phyloP scores from a whole-genome alignment of 2,113 vertebrate species.

The Furnarius figulus region DNA sequence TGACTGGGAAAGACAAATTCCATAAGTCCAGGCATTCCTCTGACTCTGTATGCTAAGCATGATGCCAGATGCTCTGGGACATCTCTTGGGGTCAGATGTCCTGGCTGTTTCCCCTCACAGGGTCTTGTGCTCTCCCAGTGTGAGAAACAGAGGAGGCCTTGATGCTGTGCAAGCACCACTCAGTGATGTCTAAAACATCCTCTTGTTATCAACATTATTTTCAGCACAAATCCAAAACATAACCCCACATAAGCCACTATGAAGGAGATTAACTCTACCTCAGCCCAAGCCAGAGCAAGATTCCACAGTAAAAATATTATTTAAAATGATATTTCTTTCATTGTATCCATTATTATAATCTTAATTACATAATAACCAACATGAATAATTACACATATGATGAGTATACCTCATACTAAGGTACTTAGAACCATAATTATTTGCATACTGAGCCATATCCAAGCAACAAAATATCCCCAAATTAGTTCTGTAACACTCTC shows the following conservation, averaged over 20 bases:
- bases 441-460: not conserved
- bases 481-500: not conserved
- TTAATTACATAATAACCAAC: not conserved
- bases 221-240: not conserved
- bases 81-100: not conserved
- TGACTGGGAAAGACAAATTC: not conserved
- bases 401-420: not conserved
- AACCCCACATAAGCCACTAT: not conserved
- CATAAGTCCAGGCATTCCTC: accelerated
- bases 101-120: not conserved
- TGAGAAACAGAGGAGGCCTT: not conserved
- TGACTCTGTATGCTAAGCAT: not conserved
- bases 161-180: not conserved
- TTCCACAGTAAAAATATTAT: not conserved
- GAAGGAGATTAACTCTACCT: not conserved
- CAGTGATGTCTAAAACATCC: not conserved
- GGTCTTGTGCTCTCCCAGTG: accelerated
- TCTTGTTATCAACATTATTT: not conserved
- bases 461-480: not conserved
- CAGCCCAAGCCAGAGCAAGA: not conserved
- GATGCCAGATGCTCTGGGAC: too few species aligned
- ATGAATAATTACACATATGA: not conserved
- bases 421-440: not conserved
- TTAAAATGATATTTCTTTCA: not conserved
- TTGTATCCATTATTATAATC: not conserved